These are phyloP conservation scores for Pinctada fucata DNA, from an alignment of 2,888 invertebrate genomes.

Conservation along the genomic window DNA sequence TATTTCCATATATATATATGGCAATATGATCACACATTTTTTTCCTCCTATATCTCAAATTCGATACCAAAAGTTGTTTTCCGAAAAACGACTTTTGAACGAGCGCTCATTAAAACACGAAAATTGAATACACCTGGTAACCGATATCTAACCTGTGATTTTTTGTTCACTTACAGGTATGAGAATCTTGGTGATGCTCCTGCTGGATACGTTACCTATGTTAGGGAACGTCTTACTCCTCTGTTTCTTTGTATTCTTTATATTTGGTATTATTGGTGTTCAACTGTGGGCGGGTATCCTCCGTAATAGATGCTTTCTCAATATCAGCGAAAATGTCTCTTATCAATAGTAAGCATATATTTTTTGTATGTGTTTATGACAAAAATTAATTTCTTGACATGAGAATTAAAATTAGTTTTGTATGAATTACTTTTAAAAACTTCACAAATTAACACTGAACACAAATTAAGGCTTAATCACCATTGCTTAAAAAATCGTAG, in stretches of 20 bases:
- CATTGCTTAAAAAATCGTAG: no score
- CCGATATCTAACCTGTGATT: background rate
- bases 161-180: constrained; percentile 85
- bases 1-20: no score
- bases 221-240: constrained; percentile 96
- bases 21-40: no score
- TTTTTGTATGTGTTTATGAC: background rate
- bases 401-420: no score
- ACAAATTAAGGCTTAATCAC: no score
- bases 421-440: no score
- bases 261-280: constrained; percentile 99
- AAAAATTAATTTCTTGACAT: background rate
- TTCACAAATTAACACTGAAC: no score
- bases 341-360: constrained; percentile 85
- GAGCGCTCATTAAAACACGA: no score
- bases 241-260: constrained; percentile 99
- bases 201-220: constrained; percentile 99
- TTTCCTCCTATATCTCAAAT: no score
- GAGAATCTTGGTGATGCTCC: constrained; percentile 98
- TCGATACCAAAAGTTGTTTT: no score
- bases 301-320: constrained; percentile 93
- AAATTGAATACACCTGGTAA: no score
- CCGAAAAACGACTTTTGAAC: no score
- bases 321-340: constrained; percentile 84
- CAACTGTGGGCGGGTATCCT: constrained; percentile 99